Percentiles rank a stretch among this genome's conserved stretches.
Conservation (phyloP, 2,797 vertebrate genomes). For the Pteronotus mesoamericanus region DNA sequence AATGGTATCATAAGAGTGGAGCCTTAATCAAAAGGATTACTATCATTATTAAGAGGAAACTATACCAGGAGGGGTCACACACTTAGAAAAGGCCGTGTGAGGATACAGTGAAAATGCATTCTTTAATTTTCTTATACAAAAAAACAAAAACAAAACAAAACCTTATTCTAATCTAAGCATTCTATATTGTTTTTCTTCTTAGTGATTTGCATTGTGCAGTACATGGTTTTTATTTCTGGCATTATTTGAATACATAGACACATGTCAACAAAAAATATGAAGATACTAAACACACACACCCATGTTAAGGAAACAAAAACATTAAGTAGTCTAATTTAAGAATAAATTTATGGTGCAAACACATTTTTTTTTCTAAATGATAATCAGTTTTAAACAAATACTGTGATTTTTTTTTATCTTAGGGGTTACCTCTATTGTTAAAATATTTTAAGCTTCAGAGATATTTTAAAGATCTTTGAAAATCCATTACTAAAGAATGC, state of each 20-base stretch:
- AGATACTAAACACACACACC: neutral
- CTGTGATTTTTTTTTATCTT: neutral
- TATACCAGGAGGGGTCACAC: neutral
- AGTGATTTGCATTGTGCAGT: neutral
- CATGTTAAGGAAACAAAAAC: neutral
- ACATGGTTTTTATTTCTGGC: neutral
- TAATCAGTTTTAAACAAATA: neutral
- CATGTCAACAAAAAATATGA: neutral
- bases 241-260: conserved; percentile 17
- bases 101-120: neutral
- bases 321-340: neutral
- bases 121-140: neutral
- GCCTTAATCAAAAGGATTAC: neutral
- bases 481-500: neutral
- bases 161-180: neutral
- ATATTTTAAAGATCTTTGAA: neutral
- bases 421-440: neutral
- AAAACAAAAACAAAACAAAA: neutral
- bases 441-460: neutral
- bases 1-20: neutral
- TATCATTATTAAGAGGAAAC: neutral
- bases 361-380: neutral
- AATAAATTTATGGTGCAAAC: neutral
- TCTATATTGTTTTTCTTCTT: neutral
- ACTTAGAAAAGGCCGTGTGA: neutral